Evolutionary conservation across 2,797 vertebrate genomes (phyloP), one percentile per base, ranked within the genome.

Genomic region (Pteronotus mesoamericanus): DNA sequence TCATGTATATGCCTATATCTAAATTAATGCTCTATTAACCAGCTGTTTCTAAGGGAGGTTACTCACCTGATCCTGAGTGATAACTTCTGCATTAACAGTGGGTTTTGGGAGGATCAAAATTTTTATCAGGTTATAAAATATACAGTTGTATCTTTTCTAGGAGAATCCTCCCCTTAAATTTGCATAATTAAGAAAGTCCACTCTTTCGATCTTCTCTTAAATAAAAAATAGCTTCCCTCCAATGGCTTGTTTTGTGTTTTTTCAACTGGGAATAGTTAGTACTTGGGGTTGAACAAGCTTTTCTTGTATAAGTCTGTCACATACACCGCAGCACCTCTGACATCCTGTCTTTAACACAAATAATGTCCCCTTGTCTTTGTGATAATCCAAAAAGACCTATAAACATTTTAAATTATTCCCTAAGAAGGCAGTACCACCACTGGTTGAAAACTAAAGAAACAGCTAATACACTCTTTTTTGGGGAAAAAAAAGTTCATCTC

Each of bases 401-500:
- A n/a, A 4, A 64, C 12, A 64, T 82, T 77, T 84, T 6, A 4
- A 48, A 0, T 9, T 51, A 11, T 57, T 9, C 22, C 14, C 12
- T 37, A 39, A 4, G 5, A 11, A 18, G 4, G 2, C 1, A 44
- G 14, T 48, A 53, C 9, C 0, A 2, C 1, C 0, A 6, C 10
- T 46, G 19, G 15, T 69, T 80, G 37, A 69, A 18, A 75, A 61
- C 5, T 66, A 93, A 91, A 61, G 29, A 80, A 66, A 57, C 1
- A 14, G 2, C 5, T 71, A 29, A 32, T 11, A 90, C 11, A 66
- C 78, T 94, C 39, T 68, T 9, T 37, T 79, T 3, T 32, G 18
- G 57, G 59, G 64, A 72, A 57, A 79, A 14, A 53, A 53, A 22
- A 59, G 6, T 48, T 89, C n/a, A 57, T 83, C 7, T 78, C 11